Base-by-base conservation (phyloP, 2,888 invertebrate genomes). In the Xanthorhoe designata region DNA sequence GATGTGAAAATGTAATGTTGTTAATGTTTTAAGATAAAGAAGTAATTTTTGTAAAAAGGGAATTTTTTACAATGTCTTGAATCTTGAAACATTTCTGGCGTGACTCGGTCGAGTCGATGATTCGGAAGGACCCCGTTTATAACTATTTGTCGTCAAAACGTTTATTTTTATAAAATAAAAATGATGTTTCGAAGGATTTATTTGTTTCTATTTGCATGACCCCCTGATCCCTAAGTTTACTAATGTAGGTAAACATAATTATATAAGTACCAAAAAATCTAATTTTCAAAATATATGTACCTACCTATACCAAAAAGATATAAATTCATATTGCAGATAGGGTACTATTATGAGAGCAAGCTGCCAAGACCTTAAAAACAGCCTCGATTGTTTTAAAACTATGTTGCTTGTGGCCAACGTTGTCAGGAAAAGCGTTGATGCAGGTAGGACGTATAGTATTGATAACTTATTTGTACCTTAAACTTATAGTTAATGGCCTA, bases 11-110 rank as follows among this genome's bases (percentile, higher is more conserved):
- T 92, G 93, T 93, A 93, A 93, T 87, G 93, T 93, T 93, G 93
- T 93, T 95, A 94, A 94, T 91, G 92, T 94, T 94, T 94, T 95
- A 95, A 95, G 95, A 88, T 92, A 88, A 84, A 87, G 61, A 90
- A 94, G 94, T 95, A 94, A 95, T 94, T 95, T 95, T 95, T 95
- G 95, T 95, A 95, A 95, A 94, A 94, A 94, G 95, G 94, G 88
- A 91, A 89, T 92, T 94, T 94, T 94, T 94, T 94, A 95, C 95
- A 95, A 95, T 95, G 95, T 95, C 95, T 95, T 95, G 95, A 94
- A 95, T 95, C 95, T 95, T 95, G 95, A 94, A 95, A 95, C 95
- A 95, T 95, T 95, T 88, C 89, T 85, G 86, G 83, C 80, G 83
- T 82, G 81, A 86, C 87, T 89, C 89, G 80, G 80, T 81, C 82